These are phyloP conservation scores for Gopherus flavomarginatus DNA, from an alignment of 2,113 vertebrate species.

Conservation along the genomic window DNA sequence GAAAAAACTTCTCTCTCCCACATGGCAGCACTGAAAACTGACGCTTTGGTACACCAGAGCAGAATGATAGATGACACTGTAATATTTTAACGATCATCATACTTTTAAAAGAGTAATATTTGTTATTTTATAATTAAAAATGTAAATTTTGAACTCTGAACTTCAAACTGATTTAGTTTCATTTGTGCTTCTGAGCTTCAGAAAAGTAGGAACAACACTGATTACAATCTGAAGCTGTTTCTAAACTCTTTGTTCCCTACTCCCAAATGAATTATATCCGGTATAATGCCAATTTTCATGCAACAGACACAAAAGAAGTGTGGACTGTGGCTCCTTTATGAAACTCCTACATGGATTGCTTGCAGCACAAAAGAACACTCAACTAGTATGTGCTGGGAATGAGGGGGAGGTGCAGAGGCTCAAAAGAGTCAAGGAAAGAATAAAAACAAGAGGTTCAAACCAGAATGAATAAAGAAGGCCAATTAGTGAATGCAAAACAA, in stretches of 20 bases:
- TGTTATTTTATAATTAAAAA: neutral
- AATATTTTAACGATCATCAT: neutral
- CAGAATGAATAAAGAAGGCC: slow-evolving; percentile 21
- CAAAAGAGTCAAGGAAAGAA: slow-evolving; percentile 32
- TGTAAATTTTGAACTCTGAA: neutral
- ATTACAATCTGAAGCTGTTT: slow-evolving; percentile 34
- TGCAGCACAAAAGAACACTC: slow-evolving; percentile 33
- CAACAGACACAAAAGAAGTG: slow-evolving; percentile 13
- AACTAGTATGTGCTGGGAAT: neutral
- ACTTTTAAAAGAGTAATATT: neutral
- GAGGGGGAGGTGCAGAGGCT: neutral
- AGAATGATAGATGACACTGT: neutral
- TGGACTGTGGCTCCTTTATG: slow-evolving; percentile 36
- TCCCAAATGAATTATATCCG: slow-evolving; percentile 32
- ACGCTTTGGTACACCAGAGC: neutral
- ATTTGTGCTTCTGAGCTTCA: neutral
- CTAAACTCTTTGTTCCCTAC: slow-evolving; percentile 30
- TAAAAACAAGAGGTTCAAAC: neutral
- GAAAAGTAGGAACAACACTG: neutral
- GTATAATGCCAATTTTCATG: slow-evolving; percentile 58
- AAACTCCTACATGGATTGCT: slow-evolving; percentile 35
- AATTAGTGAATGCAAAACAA: slow-evolving; percentile 61
- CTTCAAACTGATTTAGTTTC: neutral
- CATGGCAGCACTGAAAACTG: neutral
- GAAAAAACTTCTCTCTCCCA: neutral